These are phyloP conservation scores for Oryzias celebensis DNA, from an alignment of 2,113 vertebrate species.

Conservation along the genomic window DNA sequence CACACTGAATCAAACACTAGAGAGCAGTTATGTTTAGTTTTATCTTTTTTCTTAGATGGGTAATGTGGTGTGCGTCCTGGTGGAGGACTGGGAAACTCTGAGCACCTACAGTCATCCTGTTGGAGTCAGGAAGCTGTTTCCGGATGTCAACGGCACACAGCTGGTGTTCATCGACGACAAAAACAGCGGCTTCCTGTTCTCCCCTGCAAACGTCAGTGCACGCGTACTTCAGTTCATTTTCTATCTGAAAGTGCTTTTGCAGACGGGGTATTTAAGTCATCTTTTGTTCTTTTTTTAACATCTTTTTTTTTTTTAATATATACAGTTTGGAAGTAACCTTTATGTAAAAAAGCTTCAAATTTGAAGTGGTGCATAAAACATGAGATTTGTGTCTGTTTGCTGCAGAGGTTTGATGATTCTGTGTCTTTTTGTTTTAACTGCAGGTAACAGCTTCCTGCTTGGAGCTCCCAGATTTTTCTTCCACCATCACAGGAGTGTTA, in stretches of 20 bases:
- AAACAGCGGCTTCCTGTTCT: constrained; percentile 91
- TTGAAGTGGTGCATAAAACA: too few species aligned
- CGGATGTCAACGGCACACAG: constrained; percentile 87
- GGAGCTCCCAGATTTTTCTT: constrained; percentile 92
- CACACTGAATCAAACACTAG: too few species aligned
- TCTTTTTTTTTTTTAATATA: too few species aligned
- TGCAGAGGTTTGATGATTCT: background rate
- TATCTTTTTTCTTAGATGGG: constrained; percentile 78
- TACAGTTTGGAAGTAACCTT: too few species aligned
- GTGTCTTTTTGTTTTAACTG: constrained; percentile 12
- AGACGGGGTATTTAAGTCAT: too few species aligned
- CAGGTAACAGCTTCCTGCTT: constrained; percentile 83
- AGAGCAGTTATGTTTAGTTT: too few species aligned
- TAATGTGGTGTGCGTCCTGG: constrained; percentile 85
- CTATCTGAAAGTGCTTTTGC: background rate
- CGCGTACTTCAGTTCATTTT: constrained; percentile 3
- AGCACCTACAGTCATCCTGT: constrained; percentile 89
- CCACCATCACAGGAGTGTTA: constrained; percentile 90
- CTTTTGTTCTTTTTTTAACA: too few species aligned
- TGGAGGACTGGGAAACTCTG: constrained; percentile 93
- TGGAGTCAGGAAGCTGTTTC: constrained; percentile 89
- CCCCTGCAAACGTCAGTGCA: constrained; percentile 80
- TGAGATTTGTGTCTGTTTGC: too few species aligned
- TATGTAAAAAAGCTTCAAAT: too few species aligned
- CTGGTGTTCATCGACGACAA: constrained; percentile 94